Conservation (phyloP, 64 coral and sea anemone species). For the Actinia equina region DNA sequence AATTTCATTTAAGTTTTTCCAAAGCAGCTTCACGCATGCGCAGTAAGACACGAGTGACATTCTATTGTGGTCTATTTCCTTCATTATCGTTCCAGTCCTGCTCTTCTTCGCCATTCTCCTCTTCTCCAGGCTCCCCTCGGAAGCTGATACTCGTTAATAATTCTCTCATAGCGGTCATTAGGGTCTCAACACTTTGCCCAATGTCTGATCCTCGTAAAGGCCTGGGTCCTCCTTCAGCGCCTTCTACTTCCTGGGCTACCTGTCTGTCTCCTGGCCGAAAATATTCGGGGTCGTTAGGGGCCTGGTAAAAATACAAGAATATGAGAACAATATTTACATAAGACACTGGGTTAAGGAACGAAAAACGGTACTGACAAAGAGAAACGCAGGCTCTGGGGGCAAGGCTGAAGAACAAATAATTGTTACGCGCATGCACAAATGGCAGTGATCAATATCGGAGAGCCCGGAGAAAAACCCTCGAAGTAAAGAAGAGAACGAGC, state of each 20-base stretch:
- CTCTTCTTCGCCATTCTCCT: constrained; percentile 55
- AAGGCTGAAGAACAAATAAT: background rate
- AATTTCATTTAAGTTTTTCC: background rate
- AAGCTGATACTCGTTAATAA: constrained; percentile 87
- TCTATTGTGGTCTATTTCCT: background rate
- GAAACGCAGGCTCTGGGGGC: no score
- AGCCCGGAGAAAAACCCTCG: no score
- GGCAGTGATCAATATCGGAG: no score
- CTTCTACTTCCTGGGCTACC: constrained; percentile 56
- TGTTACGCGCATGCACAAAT: no score
- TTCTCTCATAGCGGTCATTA: constrained; percentile 94
- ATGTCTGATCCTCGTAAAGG: constrained; percentile 77
- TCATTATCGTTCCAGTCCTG: constrained; percentile 42
- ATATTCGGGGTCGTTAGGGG: constrained; percentile 28
- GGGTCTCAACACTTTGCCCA: constrained; percentile 81
- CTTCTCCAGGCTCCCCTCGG: constrained; percentile 49
- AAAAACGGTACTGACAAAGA: no score
- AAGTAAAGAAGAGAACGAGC: no score
- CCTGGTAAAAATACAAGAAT: constrained; percentile 25
- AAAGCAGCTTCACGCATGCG: background rate
- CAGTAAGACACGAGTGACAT: background rate
- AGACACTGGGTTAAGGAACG: background rate
- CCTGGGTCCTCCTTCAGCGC: constrained; percentile 74
- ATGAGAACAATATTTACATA: background rate
- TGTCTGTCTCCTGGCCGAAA: constrained; percentile 37